Evolutionary conservation across 1,140 invertebrate genomes (phyloP).

Genomic region (Metaphire vulgaris): DNA sequence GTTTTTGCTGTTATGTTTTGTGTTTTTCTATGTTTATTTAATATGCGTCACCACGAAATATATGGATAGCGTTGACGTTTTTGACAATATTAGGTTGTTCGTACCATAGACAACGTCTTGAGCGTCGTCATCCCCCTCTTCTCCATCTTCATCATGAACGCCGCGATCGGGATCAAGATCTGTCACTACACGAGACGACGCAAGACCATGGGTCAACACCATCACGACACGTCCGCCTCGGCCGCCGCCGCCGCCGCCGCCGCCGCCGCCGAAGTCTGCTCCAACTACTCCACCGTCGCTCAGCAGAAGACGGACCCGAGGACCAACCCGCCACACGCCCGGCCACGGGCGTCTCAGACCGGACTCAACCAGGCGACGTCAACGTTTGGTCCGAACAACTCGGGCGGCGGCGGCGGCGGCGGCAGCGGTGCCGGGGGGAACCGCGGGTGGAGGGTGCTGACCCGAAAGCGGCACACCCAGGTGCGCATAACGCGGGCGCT

Average conservation of each 20-base stretch:
- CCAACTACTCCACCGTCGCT: background rate
- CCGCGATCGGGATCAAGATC: conserved; percentile 58
- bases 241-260: background rate
- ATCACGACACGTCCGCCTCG: conserved; percentile 1
- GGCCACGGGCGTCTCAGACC: background rate
- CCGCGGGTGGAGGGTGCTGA: conserved; percentile 18
- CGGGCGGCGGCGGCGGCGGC: background rate
- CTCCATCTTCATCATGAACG: conserved; percentile 64
- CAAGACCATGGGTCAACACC: background rate
- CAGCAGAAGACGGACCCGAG: background rate
- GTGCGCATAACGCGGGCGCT: conserved; percentile 70
- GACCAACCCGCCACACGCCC: too few relatives aligned
- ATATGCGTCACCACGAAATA: too few relatives aligned
- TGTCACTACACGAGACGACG: conserved; percentile 55
- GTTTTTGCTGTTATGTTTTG: too few relatives aligned
- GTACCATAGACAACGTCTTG: conserved; percentile 62
- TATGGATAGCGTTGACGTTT: too few relatives aligned
- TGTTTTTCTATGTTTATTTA: too few relatives aligned
- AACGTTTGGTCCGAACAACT: background rate
- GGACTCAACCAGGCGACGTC: background rate
- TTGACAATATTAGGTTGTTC: conserved; percentile 61
- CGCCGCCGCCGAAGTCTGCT: background rate
- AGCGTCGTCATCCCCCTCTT: conserved; percentile 65
- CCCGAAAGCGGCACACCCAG: conserved; percentile 53
- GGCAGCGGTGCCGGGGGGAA: background rate